Percentiles rank a stretch among this genome's conserved stretches.
phyloP scores from a whole-genome alignment of 2,888 invertebrate species.

The Ectobius pallidus region DNA sequence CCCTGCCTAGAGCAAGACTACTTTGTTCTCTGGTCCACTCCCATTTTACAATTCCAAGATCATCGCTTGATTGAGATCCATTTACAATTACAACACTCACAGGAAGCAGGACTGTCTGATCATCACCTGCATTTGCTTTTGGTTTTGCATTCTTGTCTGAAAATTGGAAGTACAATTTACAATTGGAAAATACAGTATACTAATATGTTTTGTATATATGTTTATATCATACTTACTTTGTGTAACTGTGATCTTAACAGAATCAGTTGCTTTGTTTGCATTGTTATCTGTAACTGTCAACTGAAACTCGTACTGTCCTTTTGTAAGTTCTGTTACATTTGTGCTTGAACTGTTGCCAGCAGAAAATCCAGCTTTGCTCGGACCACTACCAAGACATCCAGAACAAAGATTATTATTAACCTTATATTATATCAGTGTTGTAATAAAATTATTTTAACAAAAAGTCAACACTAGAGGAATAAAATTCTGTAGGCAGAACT shows the following conservation, averaged over 20 bases:
- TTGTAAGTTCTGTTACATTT: slow-evolving; percentile 80
- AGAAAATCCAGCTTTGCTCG: slow-evolving; percentile 56
- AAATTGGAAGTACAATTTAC: slow-evolving; percentile 43
- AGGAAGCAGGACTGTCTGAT: slow-evolving; percentile 78
- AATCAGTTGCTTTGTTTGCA: slow-evolving; percentile 77
- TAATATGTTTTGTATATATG: no score
- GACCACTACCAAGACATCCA: slow-evolving; percentile 55
- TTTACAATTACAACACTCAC: slow-evolving; percentile 78
- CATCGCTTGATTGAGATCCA: slow-evolving; percentile 85
- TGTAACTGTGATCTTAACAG: slow-evolving; percentile 76
- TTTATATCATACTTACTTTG: slow-evolving; percentile 84
- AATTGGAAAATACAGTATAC: no score
- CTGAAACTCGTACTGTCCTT: slow-evolving; percentile 82
- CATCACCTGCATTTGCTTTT: slow-evolving; percentile 86
- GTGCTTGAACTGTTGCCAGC: slow-evolving; percentile 69
- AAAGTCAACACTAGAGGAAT: background rate
- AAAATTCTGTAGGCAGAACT: no score
- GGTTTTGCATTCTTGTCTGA: slow-evolving; percentile 89
- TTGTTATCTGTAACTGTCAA: slow-evolving; percentile 85
- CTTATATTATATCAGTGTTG: background rate
- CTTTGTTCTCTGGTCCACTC: slow-evolving; percentile 79
- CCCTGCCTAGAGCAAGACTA: slow-evolving; percentile 82
- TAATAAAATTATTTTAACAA: background rate
- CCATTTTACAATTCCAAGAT: slow-evolving; percentile 84
- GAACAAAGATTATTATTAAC: no score